These are phyloP conservation scores for Cryptus armator DNA, from an alignment of 2,888 invertebrate species.

Conservation along the genomic window DNA sequence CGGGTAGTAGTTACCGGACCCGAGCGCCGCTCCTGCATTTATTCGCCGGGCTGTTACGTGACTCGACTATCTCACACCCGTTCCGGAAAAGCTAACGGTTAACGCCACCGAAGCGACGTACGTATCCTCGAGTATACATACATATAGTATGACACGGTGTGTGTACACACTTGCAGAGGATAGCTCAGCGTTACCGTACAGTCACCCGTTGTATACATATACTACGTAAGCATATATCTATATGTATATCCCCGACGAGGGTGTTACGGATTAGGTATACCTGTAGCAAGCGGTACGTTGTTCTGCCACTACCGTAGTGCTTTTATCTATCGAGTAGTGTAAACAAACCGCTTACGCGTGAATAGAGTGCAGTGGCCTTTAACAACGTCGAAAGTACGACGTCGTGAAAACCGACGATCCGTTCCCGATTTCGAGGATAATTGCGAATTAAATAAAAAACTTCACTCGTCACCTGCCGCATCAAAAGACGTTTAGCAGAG, in stretches of 20 bases:
- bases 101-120: constrained; percentile 13
- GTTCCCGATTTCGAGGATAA: constrained; percentile 42
- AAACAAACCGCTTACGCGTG: constrained; percentile 54
- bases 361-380: constrained; percentile 64
- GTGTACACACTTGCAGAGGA: constrained; percentile 4
- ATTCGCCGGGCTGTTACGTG: constrained; percentile 49
- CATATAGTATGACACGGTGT: not conserved
- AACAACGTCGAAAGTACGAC: constrained; percentile 39
- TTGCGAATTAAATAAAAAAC: not conserved
- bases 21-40: not conserved
- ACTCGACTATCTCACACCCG: constrained; percentile 51
- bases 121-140: constrained; percentile 4
- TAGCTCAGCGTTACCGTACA: constrained; percentile 4
- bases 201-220: not conserved
- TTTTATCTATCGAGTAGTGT: constrained; percentile 63
- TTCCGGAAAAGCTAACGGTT: constrained; percentile 21
- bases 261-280: constrained; percentile 11
- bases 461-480: not conserved
- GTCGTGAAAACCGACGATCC: constrained; percentile 30
- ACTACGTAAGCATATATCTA: not conserved
- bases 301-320: constrained; percentile 41
- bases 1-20: not conserved
- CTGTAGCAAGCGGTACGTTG: constrained; percentile 31
- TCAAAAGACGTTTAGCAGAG: not conserved
- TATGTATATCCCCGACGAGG: not conserved